Evolutionary conservation across 2,888 invertebrate genomes (phyloP).

Genomic region (Dasysyrphus albostriatus): DNA sequence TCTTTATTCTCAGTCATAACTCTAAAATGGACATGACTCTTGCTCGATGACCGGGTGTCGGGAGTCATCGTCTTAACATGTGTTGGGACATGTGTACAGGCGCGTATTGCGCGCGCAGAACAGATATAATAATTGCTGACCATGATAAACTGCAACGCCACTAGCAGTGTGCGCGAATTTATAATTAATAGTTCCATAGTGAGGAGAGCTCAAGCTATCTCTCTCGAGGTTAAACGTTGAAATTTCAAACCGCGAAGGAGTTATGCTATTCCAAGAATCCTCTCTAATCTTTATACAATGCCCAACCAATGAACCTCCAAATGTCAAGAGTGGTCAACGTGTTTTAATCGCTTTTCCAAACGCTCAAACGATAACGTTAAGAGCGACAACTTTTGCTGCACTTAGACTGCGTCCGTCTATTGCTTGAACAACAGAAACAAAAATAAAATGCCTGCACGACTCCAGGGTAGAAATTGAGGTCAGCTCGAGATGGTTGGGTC

Average conservation of each 20-base stretch:
- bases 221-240: constrained; percentile 58
- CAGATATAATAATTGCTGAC: constrained; percentile 64
- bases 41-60: constrained; percentile 56
- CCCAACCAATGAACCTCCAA: constrained; percentile 40
- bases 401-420: constrained; percentile 2
- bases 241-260: constrained; percentile 50
- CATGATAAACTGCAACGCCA: constrained; percentile 64
- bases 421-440: neutral
- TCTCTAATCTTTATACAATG: constrained; percentile 8
- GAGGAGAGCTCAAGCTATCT: constrained; percentile 22
- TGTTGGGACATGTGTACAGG: constrained; percentile 69
- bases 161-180: constrained; percentile 67
- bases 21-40: constrained; percentile 66
- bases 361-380: constrained; percentile 3
- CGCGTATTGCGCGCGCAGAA: constrained; percentile 45
- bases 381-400: neutral
- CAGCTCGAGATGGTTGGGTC: constrained; percentile 52
- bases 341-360: constrained; percentile 67
- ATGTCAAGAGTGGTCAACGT: constrained; percentile 66
- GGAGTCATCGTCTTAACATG: constrained; percentile 70
- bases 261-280: constrained; percentile 47
- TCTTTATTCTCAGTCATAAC: constrained; percentile 73
- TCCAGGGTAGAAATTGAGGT: constrained; percentile 65
- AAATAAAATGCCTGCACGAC: constrained; percentile 62
- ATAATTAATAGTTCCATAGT: constrained; percentile 68